phyloP scores from a whole-genome alignment of 2,113 vertebrate species.

The Amblyopsis rosae region DNA sequence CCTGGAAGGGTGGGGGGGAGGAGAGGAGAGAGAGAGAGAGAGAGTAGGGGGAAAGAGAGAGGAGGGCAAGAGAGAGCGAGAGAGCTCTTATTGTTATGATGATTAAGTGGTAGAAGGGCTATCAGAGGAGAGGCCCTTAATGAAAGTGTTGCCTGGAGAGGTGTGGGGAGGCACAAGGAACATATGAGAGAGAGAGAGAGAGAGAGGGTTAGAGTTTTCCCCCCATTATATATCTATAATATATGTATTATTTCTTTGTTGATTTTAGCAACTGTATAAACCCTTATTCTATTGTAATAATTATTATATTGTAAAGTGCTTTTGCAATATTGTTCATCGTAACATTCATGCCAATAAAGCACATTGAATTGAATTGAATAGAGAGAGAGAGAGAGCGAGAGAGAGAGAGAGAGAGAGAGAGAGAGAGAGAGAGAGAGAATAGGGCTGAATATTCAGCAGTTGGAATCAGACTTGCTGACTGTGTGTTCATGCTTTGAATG shows the following conservation, averaged over 20 bases:
- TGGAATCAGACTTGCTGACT: constrained; percentile 75
- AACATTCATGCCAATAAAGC: no score
- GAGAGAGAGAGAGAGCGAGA: constrained; percentile 15
- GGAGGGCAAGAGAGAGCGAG: constrained; percentile 51
- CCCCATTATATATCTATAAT: no score
- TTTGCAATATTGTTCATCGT: no score
- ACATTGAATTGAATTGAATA: not conserved
- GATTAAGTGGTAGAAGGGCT: constrained; percentile 77
- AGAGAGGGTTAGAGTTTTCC: not conserved
- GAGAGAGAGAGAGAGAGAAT: constrained; percentile 1
- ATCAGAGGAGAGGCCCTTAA: constrained; percentile 74
- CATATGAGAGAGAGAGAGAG: not conserved
- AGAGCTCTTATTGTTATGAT: constrained; percentile 66
- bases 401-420: constrained; percentile 16
- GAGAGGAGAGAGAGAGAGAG: not conserved
- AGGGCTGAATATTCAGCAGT: constrained; percentile 73
- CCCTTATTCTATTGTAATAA: no score
- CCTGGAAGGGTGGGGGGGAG: not conserved
- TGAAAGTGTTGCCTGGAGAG: constrained; percentile 66
- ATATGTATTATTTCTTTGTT: no score
- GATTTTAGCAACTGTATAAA: not conserved
- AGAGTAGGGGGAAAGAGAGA: not conserved
- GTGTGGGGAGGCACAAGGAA: not conserved
- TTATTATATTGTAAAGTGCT: no score
- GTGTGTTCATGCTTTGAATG: constrained; percentile 71